Conservation (phyloP, 1,140 invertebrate species). For the Frieseomelitta varia region DNA sequence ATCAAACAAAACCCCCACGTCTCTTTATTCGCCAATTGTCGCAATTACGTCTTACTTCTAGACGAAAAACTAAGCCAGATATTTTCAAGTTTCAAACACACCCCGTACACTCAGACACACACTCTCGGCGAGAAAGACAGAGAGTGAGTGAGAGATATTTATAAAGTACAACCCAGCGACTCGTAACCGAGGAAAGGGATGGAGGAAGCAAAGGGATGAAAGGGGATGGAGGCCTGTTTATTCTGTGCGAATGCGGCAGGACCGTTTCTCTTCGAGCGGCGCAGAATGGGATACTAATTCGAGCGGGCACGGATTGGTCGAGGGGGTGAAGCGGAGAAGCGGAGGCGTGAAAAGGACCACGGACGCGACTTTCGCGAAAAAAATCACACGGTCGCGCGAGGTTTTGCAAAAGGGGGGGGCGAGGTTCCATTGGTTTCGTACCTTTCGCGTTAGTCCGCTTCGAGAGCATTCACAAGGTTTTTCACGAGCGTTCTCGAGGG, state of each 20-base stretch:
- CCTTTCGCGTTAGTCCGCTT: constrained; percentile 4
- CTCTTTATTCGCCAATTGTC: no score
- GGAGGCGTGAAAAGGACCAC: constrained; percentile 8
- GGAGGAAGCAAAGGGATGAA: neutral
- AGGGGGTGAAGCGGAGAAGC: neutral
- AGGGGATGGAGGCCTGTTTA: constrained; percentile 8
- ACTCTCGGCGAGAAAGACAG: neutral
- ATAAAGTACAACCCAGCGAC: constrained; percentile 14
- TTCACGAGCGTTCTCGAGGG: neutral
- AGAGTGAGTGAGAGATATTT: constrained; percentile 4
- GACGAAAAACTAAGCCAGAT: neutral
- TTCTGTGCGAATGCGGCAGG: neutral
- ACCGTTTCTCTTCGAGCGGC: constrained; percentile 1
- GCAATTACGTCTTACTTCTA: no score
- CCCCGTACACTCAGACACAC: neutral
- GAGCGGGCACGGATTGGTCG: neutral
- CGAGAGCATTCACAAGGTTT: constrained; percentile 6
- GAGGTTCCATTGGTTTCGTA: neutral
- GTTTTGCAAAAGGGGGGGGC: neutral
- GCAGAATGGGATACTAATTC: constrained; percentile 45
- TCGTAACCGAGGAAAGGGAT: neutral
- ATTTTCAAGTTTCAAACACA: neutral
- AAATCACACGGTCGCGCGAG: neutral
- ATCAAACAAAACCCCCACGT: no score
- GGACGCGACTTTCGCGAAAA: neutral